Evolutionary conservation across 2,113 vertebrate genomes (phyloP).

Genomic region (Elanus axillaris): DNA sequence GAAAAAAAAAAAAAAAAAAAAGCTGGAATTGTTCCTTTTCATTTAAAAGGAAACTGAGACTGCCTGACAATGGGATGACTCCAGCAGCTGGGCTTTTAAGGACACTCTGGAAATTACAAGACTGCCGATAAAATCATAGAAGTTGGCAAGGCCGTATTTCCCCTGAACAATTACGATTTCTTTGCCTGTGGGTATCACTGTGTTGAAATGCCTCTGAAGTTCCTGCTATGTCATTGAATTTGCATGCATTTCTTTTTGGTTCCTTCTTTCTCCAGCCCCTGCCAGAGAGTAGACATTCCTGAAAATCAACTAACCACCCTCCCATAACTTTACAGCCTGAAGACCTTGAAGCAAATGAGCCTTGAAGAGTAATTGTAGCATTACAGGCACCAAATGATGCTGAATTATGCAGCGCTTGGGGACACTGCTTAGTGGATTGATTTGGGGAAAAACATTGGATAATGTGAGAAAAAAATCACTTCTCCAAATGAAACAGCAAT

Average conservation of each 20-base stretch:
- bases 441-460: background rate
- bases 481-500: background rate
- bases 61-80: conserved; percentile 18
- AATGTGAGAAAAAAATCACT: background rate
- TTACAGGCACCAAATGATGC: conserved; percentile 60
- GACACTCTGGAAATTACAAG: conserved; percentile 29
- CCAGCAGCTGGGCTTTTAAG: conserved; percentile 44
- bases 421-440: background rate
- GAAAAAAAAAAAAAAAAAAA: too few relatives aligned
- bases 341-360: conserved; percentile 62
- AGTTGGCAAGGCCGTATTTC: background rate
- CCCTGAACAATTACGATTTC: background rate
- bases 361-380: conserved; percentile 64
- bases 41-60: background rate
- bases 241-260: background rate
- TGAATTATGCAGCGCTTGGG: conserved; percentile 18
- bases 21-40: background rate
- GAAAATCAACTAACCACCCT: conserved; percentile 58
- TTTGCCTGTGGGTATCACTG: conserved; percentile 11
- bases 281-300: conserved; percentile 46
- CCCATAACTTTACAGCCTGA: conserved; percentile 43
- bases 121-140: conserved; percentile 17
- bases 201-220: conserved; percentile 24
- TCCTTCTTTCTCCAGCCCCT: conserved; percentile 13
- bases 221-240: conserved; percentile 26